Base-by-base conservation (phyloP, 2,797 vertebrate species). In the Neosilurus mollespiculum region DNA sequence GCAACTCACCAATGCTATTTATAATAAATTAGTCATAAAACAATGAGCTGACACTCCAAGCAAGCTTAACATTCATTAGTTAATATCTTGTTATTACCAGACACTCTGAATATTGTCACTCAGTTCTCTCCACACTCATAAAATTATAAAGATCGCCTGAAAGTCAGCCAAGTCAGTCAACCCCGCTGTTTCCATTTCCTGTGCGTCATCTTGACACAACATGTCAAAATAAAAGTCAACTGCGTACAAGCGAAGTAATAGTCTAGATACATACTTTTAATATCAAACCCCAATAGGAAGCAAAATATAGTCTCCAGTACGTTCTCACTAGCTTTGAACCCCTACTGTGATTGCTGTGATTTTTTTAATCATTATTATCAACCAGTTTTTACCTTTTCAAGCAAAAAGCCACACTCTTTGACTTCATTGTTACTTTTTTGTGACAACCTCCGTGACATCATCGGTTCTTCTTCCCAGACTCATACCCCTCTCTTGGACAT, bases 221-320 rank as follows among this genome's bases (percentile, higher is more conserved):
- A 14, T 80, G 58, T 84, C 83, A 84, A 80, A 84, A 84, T 84
- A 84, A 84, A 80, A 69, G 83, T 72, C 75, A 9, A 0, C 18
- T 0, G 6, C 7, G 11, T 9, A 10, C 11, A 4, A 4, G 43
- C 43, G 43, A 43, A 43, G 3, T 43, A 8, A 8, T 5, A 43
- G 43, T 43, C 43, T 4, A 43, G 43, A 43, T 9, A 9, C 30
- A 20, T 1, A 67, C 15, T 18, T 9, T 20, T 20, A 37, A 10
- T 20, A 37, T 2, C 1, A 9, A 34, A 66, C 2, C 4, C 7
- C 14, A 66, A 12, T 9, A 7, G 11, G 16, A 26, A 26, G 62
- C 62, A 66, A 1, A 34, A 64, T 64, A 26, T 37, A 67, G 30
- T 37, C 18, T 16, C 26, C 26, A 37, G 30, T 67, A 37, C 9